Evolutionary conservation across 2,113 vertebrate species (phyloP).

Genomic region (Mellivora capensis): DNA sequence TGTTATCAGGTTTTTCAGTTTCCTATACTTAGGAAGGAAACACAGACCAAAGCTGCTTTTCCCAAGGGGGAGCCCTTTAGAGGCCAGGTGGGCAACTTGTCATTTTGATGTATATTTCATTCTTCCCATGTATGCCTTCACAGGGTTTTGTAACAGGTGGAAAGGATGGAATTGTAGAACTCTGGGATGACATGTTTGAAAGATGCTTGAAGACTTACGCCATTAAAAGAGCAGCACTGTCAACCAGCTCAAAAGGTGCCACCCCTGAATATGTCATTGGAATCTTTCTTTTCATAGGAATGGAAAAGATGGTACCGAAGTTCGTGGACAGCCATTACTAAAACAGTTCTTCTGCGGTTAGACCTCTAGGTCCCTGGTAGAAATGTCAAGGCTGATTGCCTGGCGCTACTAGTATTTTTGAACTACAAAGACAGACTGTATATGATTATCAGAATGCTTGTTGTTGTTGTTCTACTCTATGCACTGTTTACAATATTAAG

Average conservation of each 20-base stretch:
- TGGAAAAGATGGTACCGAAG: not conserved
- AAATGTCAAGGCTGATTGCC: not conserved
- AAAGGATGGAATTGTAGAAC: conserved; percentile 96
- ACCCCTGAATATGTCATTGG: not conserved
- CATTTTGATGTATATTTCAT: not conserved
- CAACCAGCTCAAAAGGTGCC: conserved; percentile 95
- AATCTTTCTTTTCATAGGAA: not conserved
- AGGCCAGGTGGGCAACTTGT: not conserved
- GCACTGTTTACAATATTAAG: not conserved
- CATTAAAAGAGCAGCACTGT: conserved; percentile 94
- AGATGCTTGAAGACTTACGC: conserved; percentile 97
- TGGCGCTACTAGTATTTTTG: not conserved
- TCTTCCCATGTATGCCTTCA: conserved; percentile 19
- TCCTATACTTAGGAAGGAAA: not conserved
- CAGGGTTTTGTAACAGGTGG: conserved; percentile 98
- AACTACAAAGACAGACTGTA: not conserved
- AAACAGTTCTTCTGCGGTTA: not conserved
- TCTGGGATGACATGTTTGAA: conserved; percentile 99
- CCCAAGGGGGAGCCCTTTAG: not conserved
- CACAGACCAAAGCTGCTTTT: not conserved
- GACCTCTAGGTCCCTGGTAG: not conserved
- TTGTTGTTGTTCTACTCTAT: conserved; percentile 9
- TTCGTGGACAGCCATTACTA: not conserved
- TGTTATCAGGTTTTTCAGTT: not conserved
- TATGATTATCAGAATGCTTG: not conserved